Evolutionary conservation across 2,797 vertebrate genomes (phyloP).

Genomic region (Anabacerthia variegaticeps): DNA sequence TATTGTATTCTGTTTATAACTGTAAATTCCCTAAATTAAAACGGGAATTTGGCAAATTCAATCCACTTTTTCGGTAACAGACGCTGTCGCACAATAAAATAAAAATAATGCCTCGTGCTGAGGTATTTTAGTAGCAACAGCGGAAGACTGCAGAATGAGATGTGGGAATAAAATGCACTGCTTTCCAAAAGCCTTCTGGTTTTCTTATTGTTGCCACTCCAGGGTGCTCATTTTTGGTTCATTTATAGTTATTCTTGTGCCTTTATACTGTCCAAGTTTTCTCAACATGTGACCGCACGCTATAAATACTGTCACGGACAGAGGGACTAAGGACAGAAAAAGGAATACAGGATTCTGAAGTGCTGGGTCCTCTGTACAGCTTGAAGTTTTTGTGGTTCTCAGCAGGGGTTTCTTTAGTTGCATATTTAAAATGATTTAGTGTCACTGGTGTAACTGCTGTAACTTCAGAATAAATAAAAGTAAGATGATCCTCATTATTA

Average conservation of each 20-base stretch:
- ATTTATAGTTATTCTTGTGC: constrained; percentile 36
- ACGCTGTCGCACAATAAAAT: constrained; percentile 37
- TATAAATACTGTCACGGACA: background rate
- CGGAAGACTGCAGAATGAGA: background rate
- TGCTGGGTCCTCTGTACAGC: background rate
- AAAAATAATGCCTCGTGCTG: constrained; percentile 47
- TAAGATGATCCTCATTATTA: background rate
- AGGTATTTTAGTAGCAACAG: constrained; percentile 51
- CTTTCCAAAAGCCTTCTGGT: constrained; percentile 55
- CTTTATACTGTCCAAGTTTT: background rate
- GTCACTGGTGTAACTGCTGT: background rate
- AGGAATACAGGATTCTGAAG: background rate
- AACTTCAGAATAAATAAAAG: background rate
- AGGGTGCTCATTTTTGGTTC: constrained; percentile 7
- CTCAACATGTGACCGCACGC: background rate
- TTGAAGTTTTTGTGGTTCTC: background rate
- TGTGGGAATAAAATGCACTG: constrained; percentile 47
- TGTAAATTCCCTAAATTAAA: constrained; percentile 21
- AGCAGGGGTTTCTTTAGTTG: background rate
- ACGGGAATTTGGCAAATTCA: constrained; percentile 37
- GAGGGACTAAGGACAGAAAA: background rate
- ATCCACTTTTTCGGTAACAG: constrained; percentile 45
- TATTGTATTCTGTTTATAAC: background rate
- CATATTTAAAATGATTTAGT: background rate
- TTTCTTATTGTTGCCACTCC: constrained; percentile 29